phyloP scores from a whole-genome alignment of 2,113 vertebrate genomes.

The Oenanthe oenanthe region DNA sequence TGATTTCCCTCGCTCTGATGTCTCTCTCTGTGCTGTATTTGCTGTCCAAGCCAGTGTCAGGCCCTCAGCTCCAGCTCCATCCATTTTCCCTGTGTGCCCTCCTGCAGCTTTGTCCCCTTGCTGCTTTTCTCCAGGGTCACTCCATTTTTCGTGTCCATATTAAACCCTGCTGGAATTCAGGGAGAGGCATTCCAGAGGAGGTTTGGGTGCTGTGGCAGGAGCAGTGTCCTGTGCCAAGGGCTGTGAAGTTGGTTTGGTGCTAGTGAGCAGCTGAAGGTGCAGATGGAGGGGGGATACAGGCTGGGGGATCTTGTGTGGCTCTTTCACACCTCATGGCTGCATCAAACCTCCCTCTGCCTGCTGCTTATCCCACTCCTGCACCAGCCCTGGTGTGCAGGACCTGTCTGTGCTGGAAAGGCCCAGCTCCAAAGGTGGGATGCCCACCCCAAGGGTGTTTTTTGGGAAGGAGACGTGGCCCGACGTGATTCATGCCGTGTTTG shows the following conservation, averaged over 20 bases:
- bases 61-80: neutral
- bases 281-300: neutral
- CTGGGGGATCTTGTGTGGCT: fast-evolving
- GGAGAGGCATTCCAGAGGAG: neutral
- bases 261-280: neutral
- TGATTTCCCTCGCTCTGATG: neutral
- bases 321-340: neutral
- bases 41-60: neutral
- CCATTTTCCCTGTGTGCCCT: neutral
- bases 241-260: neutral
- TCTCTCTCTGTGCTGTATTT: neutral
- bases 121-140: neutral
- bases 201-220: neutral
- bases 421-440: neutral
- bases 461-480: neutral
- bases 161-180: neutral
- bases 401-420: neutral
- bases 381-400: neutral
- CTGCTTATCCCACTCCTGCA: neutral
- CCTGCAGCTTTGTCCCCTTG: neutral
- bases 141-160: fast-evolving
- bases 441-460: fast-evolving
- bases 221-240: neutral
- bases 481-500: slow-evolving; percentile 5
- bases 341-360: neutral